These are phyloP conservation scores for Oreochromis niloticus DNA, from an alignment of 2,113 vertebrate species.

Conservation along the genomic window DNA sequence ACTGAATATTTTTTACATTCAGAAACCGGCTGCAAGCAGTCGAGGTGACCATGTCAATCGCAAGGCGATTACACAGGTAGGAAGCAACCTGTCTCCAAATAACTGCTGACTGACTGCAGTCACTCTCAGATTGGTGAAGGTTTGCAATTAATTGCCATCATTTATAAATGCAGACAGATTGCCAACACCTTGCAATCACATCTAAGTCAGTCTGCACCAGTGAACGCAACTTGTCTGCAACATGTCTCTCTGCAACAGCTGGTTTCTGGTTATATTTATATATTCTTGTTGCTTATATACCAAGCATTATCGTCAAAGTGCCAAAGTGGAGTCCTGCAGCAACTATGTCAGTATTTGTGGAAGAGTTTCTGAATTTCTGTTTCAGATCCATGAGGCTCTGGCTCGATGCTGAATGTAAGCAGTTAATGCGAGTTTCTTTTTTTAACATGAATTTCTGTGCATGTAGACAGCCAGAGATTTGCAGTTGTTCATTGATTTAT, in stretches of 20 bases:
- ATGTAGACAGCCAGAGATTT: neutral
- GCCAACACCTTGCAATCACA: neutral
- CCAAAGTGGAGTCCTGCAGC: neutral
- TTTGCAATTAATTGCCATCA: neutral
- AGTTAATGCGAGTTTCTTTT: neutral
- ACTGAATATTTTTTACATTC: neutral
- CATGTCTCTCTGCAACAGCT: neutral
- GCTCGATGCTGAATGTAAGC: neutral
- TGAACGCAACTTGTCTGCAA: neutral
- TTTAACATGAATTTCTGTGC: neutral
- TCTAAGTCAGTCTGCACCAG: neutral
- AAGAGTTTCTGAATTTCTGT: neutral
- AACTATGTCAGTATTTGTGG: neutral
- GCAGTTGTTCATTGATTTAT: neutral
- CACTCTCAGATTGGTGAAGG: neutral
- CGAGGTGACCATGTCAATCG: neutral
- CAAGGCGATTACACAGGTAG: neutral
- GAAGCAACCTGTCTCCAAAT: neutral
- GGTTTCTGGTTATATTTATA: neutral
- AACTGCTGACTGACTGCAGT: neutral
- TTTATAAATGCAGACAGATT: neutral
- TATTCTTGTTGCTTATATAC: neutral
- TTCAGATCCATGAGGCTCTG: neutral
- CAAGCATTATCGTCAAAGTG: accelerated
- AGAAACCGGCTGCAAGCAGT: neutral